phyloP scores from a whole-genome alignment of 2,888 invertebrate species.

The Cheilosia variabilis region DNA sequence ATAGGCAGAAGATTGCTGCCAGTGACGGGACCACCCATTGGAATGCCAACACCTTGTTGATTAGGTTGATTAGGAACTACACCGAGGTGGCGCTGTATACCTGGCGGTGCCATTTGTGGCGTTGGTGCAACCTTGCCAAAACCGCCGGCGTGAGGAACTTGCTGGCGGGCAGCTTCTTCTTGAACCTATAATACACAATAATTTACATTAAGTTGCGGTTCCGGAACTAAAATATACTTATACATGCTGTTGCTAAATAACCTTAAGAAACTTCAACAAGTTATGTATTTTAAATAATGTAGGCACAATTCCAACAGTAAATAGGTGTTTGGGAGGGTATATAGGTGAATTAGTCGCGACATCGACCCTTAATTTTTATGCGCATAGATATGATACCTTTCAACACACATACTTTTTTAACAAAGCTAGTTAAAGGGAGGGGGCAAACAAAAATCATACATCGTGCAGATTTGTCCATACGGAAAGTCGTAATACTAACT shows the following conservation, averaged over 20 bases:
- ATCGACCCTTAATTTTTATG: too few species aligned
- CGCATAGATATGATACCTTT: too few species aligned
- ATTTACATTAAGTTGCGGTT: not conserved
- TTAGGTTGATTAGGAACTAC: constrained; percentile 81
- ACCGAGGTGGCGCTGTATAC: constrained; percentile 84
- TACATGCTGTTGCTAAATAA: not conserved
- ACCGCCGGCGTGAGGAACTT: constrained; percentile 88
- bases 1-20: constrained; percentile 85
- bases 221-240: not conserved
- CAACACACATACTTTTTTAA: too few species aligned
- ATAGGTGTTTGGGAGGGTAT: too few species aligned
- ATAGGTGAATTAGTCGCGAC: too few species aligned
- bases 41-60: constrained; percentile 73
- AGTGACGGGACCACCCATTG: constrained; percentile 79
- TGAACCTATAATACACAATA: constrained; percentile 86
- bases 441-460: too few species aligned
- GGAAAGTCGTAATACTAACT: too few species aligned
- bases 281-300: too few species aligned
- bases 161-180: constrained; percentile 95
- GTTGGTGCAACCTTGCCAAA: constrained; percentile 90
- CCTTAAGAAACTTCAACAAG: not conserved
- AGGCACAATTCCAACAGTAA: too few species aligned
- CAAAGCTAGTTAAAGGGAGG: too few species aligned
- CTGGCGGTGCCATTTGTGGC: constrained; percentile 84
- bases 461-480: too few species aligned